Percentiles rank a stretch among this genome's conserved stretches.
These are phyloP conservation scores for Clinocottus analis DNA, from an alignment of 2,113 vertebrate genomes.

Conservation along the genomic window DNA sequence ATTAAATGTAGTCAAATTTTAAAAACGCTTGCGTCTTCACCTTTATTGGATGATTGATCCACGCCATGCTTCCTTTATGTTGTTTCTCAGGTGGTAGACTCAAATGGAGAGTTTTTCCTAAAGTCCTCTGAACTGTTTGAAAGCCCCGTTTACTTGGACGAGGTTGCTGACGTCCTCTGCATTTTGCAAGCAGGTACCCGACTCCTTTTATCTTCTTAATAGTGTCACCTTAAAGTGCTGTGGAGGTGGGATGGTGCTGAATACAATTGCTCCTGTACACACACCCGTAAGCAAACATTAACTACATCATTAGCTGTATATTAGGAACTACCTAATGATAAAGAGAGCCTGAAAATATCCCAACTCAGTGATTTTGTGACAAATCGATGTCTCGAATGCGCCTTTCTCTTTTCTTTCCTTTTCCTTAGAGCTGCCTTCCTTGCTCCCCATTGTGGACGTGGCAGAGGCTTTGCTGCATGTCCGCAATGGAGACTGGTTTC, in stretches of 20 bases:
- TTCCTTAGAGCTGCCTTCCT: conserved; percentile 89
- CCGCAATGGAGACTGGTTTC: conserved; percentile 96
- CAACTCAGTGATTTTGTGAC: not conserved
- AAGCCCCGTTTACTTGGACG: conserved; percentile 96
- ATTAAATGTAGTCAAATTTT: not conserved
- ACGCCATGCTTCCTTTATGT: not conserved
- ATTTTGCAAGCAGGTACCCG: conserved; percentile 97
- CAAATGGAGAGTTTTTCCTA: conserved; percentile 94
- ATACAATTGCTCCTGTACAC: not conserved
- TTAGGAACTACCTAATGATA: not conserved
- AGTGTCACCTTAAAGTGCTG: conserved; percentile 1
- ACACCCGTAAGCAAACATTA: not conserved
- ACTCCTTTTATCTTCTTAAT: not conserved
- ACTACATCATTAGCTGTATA: not conserved
- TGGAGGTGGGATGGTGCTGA: not conserved
- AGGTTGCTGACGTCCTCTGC: conserved; percentile 98
- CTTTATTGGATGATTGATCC: not conserved
- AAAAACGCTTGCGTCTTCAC: conserved; percentile 16
- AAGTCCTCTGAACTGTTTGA: conserved; percentile 98
- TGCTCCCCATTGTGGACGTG: conserved; percentile 94
- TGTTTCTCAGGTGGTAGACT: conserved; percentile 89
- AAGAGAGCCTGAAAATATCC: not conserved
- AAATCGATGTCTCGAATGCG: not conserved
- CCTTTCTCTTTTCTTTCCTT: not conserved
- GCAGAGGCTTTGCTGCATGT: conserved; percentile 96